phyloP scores from a whole-genome alignment of 2,888 invertebrate genomes.

The Campoplex capitator region DNA sequence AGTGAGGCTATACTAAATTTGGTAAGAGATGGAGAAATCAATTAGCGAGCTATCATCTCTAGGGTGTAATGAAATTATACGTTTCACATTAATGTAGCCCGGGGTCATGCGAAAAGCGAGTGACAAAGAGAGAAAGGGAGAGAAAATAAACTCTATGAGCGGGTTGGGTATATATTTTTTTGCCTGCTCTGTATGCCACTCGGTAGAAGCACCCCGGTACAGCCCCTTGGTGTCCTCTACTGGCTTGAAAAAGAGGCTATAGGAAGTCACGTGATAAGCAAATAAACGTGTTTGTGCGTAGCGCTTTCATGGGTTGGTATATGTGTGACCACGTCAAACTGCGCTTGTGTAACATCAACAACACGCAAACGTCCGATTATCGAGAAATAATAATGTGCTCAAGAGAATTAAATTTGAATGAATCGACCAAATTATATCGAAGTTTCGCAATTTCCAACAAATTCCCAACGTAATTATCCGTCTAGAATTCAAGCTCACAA shows the following conservation, averaged over 20 bases:
- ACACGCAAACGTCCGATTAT: constrained; percentile 54
- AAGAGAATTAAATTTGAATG: constrained; percentile 55
- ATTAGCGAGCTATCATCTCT: constrained; percentile 73
- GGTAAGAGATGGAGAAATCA: constrained; percentile 69
- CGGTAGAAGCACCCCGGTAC: constrained; percentile 4
- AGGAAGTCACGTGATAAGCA: constrained; percentile 57
- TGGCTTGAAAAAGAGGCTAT: constrained; percentile 57
- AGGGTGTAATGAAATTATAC: constrained; percentile 73
- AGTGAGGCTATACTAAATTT: constrained; percentile 31
- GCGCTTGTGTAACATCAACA: not conserved
- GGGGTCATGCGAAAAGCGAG: constrained; percentile 32
- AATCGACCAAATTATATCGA: constrained; percentile 49
- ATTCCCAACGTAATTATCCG: not conserved
- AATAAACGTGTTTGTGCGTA: not conserved
- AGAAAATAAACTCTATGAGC: constrained; percentile 8
- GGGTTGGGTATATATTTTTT: constrained; percentile 1
- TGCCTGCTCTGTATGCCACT: not conserved
- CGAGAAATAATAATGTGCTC: constrained; percentile 60
- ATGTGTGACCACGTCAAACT: not conserved
- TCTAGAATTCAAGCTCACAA: constrained; percentile 12
- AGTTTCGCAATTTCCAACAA: constrained; percentile 14
- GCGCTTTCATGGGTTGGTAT: not conserved
- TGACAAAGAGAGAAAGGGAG: constrained; percentile 1
- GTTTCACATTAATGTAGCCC: constrained; percentile 68
- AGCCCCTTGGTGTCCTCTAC: constrained; percentile 1